Base-by-base conservation (phyloP, 2,888 invertebrate genomes). In the Baccha elongata region DNA sequence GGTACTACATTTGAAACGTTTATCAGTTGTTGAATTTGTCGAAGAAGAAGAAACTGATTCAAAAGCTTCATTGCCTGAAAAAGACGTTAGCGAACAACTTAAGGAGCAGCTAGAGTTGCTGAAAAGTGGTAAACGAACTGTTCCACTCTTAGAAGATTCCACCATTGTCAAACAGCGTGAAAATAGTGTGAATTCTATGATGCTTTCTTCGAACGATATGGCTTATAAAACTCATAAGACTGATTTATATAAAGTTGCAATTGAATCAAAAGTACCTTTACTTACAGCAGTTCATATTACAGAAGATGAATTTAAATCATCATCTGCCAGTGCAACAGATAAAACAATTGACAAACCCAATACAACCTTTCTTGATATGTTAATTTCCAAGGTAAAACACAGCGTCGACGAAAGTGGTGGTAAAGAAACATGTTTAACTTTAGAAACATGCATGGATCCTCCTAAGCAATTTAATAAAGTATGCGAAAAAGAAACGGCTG, bases 91-190 rank as follows among this genome's bases (percentile, higher is more conserved):
- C 60, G 88, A 88, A 69, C 87, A 89, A 68, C 75, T 90, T 73
- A 90, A 90, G 67, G 86, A 90, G 44, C 90, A 91, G 60, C 85
- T 90, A 53, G 88, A 89, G 73, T 67, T 91, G 32, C 73, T 90
- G 0, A 89, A 88, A 72, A 88, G 76, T 48, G 85, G 87, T 8
- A 89, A 89, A 42, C 86, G 89, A 0, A 86, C 80, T 0, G 67
- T 87, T 2, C 86, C 87, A 0, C 64, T 89, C 2, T 87, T 89
- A 5, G 86, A 87, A 64, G 86, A 86, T 8, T 8, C 10, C 0
- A 21, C 50, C 23, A 68, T 2, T 52, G 8, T 8, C 1, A 65
- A 74, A 3, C 53, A 68, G 37, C n/a, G 13, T 1, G 23, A 55
- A 11, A 55, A 7, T 32, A 3, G 0, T 21, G 5, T 7, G 48